Conservation (phyloP, 1,140 invertebrate species). For the Euwallacea fornicatus region DNA sequence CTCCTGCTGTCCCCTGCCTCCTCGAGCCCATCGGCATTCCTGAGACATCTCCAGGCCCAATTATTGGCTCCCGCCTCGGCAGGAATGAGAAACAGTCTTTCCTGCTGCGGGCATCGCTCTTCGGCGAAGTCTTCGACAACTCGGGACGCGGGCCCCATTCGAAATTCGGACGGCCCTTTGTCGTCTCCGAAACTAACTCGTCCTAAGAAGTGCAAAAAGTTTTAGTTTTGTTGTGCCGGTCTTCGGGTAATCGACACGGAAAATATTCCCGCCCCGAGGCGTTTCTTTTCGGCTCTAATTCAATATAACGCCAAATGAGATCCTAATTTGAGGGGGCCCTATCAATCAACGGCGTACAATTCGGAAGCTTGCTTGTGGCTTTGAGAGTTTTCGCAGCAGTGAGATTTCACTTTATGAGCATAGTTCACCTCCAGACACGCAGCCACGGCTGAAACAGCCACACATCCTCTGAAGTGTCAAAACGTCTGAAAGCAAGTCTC, state of each 20-base stretch:
- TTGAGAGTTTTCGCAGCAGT: constrained; percentile 38
- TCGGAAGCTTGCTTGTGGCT: constrained; percentile 37
- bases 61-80: constrained; percentile 16
- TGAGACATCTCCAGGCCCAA: constrained; percentile 22
- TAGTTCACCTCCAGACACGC: too few relatives aligned
- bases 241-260: background rate
- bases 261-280: constrained; percentile 15
- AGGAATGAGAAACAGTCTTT: constrained; percentile 17
- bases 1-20: background rate
- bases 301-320: constrained; percentile 34
- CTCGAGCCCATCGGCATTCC: constrained; percentile 18
- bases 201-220: constrained; percentile 3
- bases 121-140: constrained; percentile 38
- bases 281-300: constrained; percentile 29
- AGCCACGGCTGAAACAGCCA: too few relatives aligned
- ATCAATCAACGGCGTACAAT: constrained; percentile 35
- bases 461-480: too few relatives aligned
- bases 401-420: too few relatives aligned
- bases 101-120: constrained; percentile 24
- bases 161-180: constrained; percentile 30
- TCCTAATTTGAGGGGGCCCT: constrained; percentile 34
- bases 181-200: background rate
- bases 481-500: too few relatives aligned
- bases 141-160: constrained; percentile 37
- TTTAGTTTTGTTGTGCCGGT: background rate